Evolutionary conservation across 2,888 invertebrate species (phyloP).

Genomic region (Tricholauxania praeusta): DNA sequence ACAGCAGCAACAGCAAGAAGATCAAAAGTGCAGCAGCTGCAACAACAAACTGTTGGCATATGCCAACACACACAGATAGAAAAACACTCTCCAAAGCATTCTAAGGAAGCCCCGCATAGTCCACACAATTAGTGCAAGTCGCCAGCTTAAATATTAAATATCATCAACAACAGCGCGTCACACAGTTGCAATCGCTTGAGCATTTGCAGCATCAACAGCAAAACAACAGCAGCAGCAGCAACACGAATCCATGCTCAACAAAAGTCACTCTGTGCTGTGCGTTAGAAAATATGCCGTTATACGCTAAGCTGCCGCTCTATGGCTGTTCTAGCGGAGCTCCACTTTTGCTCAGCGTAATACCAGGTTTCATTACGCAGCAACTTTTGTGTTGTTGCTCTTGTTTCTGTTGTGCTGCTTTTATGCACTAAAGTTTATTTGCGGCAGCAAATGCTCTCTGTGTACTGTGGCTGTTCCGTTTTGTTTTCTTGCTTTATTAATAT

Average conservation of each 20-base stretch:
- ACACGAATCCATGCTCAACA: not conserved
- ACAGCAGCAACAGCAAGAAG: not conserved
- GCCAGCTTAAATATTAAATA: conserved; percentile 24
- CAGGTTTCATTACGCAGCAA: conserved; percentile 27
- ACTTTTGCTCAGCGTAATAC: conserved; percentile 10
- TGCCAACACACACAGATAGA: not conserved
- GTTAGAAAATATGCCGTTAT: conserved; percentile 11
- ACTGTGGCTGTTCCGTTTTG: not conserved
- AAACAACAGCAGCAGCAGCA: not conserved
- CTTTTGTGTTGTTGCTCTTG: not conserved
- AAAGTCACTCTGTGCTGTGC: conserved; percentile 1
- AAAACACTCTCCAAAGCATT: not conserved
- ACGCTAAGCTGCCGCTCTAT: not conserved
- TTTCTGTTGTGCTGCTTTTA: too few species aligned
- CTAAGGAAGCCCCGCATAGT: not conserved
- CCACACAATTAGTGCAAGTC: conserved; percentile 23
- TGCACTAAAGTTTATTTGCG: not conserved
- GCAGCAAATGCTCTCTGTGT: not conserved
- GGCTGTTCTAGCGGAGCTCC: not conserved
- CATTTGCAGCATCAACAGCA: not conserved
- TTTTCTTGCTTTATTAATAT: conserved; percentile 20
- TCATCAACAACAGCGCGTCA: conserved; percentile 3
- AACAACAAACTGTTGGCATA: not conserved
- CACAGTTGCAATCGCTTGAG: not conserved
- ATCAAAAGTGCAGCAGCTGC: not conserved